Evolutionary conservation across 2,888 invertebrate species (phyloP), one percentile per base, ranked within the genome.

Genomic region (Coleophora flavipennella): DNA sequence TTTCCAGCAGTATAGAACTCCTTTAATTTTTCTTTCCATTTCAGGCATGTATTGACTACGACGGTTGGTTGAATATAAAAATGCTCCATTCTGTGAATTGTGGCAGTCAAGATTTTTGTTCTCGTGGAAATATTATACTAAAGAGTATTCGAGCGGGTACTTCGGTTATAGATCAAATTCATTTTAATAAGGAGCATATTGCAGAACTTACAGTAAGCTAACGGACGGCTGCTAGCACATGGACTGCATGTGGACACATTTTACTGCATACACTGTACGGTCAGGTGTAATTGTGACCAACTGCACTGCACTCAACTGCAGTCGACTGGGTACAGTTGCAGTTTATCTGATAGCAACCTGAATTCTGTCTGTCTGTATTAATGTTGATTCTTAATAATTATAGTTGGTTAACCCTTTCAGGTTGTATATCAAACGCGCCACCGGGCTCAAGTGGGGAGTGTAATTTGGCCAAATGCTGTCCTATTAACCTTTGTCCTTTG

Each of bases 31-130:
- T 34, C 11, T 11, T 3, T 29, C 36, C 33, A 39, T 70, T 71
- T 46, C 54, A 84, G 84, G 42, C 50, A 27, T 62, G 70, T 40
- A 67, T 92, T 46, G 92, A 93, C 58, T 91, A 91, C 57, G 93
- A 93, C 71, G 90, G 91, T 26, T 91, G 91, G 88, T 66, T 92
- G 13, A 89, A 88, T 45, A 87, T 93, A 50, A 89, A 89, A 63
- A 72, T 94, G 44, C 87, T 88, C 54, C 93, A 94, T 65, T 86
- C 90, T 1, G 60, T 93, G 36, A 86, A 67, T 48, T 84, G 89
- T 49, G 70, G 71, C n/a, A 69, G 77, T 7, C 77, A 86, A 25
- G 68, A 70, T 40, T 92, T 88, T 57, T 86, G 87, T 26, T 86
- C 89, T 37, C 84, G 93, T 40, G 93, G 92, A 8, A 91, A 88